These are phyloP conservation scores for Pegoplata infirma DNA, from an alignment of 2,888 invertebrate species.

Conservation along the genomic window DNA sequence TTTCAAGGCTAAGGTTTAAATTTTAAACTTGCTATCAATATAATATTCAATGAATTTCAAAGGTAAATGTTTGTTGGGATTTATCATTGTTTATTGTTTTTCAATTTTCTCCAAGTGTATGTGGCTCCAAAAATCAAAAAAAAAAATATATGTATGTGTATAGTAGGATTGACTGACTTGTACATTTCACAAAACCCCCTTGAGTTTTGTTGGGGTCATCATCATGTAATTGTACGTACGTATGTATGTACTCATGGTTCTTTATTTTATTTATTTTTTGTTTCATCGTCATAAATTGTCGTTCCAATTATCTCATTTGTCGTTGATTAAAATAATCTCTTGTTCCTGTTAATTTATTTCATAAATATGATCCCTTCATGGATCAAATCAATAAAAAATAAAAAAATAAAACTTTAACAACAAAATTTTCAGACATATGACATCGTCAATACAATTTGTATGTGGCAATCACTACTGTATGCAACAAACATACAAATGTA, in stretches of 20 bases:
- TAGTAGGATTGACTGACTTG: constrained; percentile 2
- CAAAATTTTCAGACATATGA: constrained; percentile 25
- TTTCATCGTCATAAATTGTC: constrained; percentile 69
- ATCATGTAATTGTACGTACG: constrained; percentile 4
- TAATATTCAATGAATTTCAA: no score
- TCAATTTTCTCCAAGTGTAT: constrained; percentile 1
- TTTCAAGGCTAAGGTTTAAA: no score
- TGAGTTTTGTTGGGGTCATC: constrained; percentile 53
- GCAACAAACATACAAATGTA: no score
- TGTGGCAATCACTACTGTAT: constrained; percentile 5
- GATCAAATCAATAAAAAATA: constrained; percentile 62
- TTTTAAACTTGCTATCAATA: no score
- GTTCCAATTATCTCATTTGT: constrained; percentile 75
- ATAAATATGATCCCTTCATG: constrained; percentile 63
- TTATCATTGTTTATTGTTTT: no score
- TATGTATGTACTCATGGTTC: constrained; percentile 15
- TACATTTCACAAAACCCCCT: constrained; percentile 16
- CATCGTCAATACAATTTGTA: constrained; percentile 36
- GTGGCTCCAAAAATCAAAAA: not conserved
- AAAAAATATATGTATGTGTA: no score
- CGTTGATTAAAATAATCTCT: constrained; percentile 66
- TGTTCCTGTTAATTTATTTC: constrained; percentile 64
- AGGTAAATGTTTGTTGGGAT: no score
- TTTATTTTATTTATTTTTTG: no score
- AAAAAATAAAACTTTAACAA: constrained; percentile 35